Evolutionary conservation across 2,797 vertebrate species (phyloP).

Genomic region (Schizopygopsis malacanthus): DNA sequence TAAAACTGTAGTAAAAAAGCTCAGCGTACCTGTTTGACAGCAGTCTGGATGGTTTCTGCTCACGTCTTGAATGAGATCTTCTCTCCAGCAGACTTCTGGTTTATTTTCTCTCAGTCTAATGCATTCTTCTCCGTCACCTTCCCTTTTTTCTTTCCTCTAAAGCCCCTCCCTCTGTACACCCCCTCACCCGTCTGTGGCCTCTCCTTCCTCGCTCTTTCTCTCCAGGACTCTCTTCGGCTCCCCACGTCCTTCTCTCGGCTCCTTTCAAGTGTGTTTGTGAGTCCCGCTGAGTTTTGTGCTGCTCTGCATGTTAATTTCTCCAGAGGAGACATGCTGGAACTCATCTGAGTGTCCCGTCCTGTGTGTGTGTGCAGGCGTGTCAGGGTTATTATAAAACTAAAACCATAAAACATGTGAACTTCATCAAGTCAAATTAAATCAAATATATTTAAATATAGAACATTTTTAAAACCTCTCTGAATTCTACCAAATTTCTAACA

Average conservation of each 20-base stretch:
- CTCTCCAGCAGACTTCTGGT: background rate
- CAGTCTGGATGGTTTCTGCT: slow-evolving; percentile 10
- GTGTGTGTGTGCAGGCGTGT: background rate
- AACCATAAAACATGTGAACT: background rate
- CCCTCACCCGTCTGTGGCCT: slow-evolving; percentile 63
- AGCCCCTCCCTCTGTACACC: slow-evolving; percentile 66
- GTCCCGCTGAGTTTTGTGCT: slow-evolving; percentile 31
- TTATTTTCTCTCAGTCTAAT: slow-evolving; percentile 43
- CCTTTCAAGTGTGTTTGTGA: slow-evolving; percentile 50
- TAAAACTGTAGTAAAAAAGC: background rate
- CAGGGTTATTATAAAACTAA: background rate
- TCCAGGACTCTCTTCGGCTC: background rate
- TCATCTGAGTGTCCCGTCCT: slow-evolving; percentile 33
- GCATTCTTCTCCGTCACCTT: slow-evolving; percentile 52
- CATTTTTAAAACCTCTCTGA: background rate
- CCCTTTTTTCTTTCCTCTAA: slow-evolving; percentile 59
- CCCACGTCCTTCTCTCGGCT: slow-evolving; percentile 41
- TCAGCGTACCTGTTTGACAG: background rate
- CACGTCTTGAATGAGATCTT: slow-evolving; percentile 37
- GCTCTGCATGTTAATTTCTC: slow-evolving; percentile 35
- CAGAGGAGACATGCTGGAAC: slow-evolving; percentile 53
- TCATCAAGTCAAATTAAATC: background rate
- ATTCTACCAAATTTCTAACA: background rate
- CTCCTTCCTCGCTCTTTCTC: slow-evolving; percentile 36
- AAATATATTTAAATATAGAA: background rate